phyloP scores from a whole-genome alignment of 2,113 vertebrate species.

The Rhinichthys klamathensis region DNA sequence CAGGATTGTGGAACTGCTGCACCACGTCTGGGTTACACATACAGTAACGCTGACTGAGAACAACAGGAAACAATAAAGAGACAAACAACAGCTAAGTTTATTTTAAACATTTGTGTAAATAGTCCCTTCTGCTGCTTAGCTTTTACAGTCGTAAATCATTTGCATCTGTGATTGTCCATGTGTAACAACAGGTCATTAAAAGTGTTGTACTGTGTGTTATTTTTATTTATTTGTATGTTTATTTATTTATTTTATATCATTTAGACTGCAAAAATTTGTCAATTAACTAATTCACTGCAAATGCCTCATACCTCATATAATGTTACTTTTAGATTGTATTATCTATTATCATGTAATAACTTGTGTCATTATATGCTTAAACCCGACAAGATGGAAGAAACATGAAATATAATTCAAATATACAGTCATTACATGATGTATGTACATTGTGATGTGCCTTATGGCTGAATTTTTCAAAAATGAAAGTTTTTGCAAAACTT shows the following conservation, averaged over 20 bases:
- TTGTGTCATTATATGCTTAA: background rate
- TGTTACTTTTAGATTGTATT: background rate
- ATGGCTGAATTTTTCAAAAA: background rate
- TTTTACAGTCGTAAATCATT: constrained; percentile 14
- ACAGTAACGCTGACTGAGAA: constrained; percentile 93
- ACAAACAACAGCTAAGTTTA: background rate
- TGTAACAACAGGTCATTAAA: background rate
- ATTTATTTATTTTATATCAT: too few species aligned
- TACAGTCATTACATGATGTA: background rate
- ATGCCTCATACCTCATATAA: background rate
- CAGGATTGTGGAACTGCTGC: constrained; percentile 98
- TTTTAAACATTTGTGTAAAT: background rate
- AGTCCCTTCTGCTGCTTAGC: background rate
- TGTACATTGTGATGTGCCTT: background rate
- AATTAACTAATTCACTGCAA: background rate
- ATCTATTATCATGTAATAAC: background rate
- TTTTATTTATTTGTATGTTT: too few species aligned
- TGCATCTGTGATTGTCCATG: background rate
- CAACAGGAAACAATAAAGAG: background rate
- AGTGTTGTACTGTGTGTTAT: background rate
- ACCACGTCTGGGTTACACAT: constrained; percentile 99
- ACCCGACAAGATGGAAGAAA: background rate
- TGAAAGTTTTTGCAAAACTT: too few species aligned
- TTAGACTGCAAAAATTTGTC: too few species aligned
- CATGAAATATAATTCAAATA: background rate